Conservation (phyloP, 2,113 vertebrate species). For the Lophura nycthemera region DNA sequence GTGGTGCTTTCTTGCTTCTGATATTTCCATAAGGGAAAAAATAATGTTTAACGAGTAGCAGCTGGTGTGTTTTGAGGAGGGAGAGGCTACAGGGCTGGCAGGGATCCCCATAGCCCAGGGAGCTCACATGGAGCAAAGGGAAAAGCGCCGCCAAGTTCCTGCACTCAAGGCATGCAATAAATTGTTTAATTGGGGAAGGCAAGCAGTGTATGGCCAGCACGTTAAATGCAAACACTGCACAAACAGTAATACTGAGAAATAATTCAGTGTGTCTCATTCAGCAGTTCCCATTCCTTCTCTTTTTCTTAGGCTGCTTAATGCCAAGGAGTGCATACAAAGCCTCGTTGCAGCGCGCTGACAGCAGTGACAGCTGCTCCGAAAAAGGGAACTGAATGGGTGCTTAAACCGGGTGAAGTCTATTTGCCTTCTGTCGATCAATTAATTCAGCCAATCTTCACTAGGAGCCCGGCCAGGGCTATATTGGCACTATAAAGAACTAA, state of each 20-base stretch:
- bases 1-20: not conserved
- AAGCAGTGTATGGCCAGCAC: not conserved
- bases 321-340: not conserved
- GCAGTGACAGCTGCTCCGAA: not conserved
- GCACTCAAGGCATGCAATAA: not conserved
- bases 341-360: not conserved
- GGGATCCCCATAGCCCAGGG: not conserved
- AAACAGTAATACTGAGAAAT: not conserved
- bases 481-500: not conserved
- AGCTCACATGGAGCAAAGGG: not conserved
- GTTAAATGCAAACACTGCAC: not conserved
- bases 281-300: not conserved
- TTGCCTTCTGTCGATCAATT: constrained; percentile 37
- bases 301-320: not conserved
- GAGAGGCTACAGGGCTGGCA: not conserved
- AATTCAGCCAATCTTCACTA: not conserved
- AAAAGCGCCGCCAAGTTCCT: not conserved
- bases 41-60: fast-evolving
- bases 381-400: not conserved
- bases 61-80: not conserved
- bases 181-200: constrained; percentile 15
- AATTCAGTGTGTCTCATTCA: fast-evolving
- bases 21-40: fast-evolving
- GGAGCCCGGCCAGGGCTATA: not conserved
- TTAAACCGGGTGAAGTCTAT: not conserved